Evolutionary conservation across 2,888 invertebrate species (phyloP), one percentile per base, ranked within the genome.

Genomic region (Chloroclystis v-ata): DNA sequence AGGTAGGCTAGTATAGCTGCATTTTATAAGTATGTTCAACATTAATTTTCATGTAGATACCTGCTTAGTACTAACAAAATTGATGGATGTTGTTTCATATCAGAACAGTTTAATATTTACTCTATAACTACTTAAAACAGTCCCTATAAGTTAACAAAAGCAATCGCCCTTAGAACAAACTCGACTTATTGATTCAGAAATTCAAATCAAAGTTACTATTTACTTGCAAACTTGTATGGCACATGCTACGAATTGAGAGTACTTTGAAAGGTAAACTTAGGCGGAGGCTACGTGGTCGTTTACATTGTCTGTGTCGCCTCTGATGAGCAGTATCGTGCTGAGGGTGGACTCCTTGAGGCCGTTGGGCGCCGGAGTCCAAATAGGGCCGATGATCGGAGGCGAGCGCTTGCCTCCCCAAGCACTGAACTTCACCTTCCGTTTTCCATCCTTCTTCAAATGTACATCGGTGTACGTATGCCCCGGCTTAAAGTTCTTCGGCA

Each of bases 331-430:
- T 49, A 85, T 75, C 2, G 78, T 75, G 54, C 82, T 62, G 39
- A 85, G 56, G 1, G 78, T 73, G 0, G 74, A 61, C 13, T 82
- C 83, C 47, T 80, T 80, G 1, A 73, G 12, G 33, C 74, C 64
- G 37, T 72, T 67, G 0, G 75, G 52, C 0, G 78, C 67, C 0
- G 84, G 85, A 0, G 79, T 82, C 86, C 86, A 86, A 26, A 87
- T 83, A 0, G 86, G 86, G 0, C 86, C 86, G n/a, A 87, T 86
- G 26, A 87, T 82, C 0, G 86, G 86, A 0, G 83, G 82, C 0
- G 85, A 78, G 28, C 86, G 65, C 49, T 87, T 86, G 0, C 87
- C 87, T 0, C 86, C 86, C 87, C 87, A 86, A 11, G 82, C 79
- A 53, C 86, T 87, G 43, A 87, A 87, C 50, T 86, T 86, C 4